phyloP scores from a whole-genome alignment of 2,888 invertebrate genomes.

The Eurytoma adleriae region DNA sequence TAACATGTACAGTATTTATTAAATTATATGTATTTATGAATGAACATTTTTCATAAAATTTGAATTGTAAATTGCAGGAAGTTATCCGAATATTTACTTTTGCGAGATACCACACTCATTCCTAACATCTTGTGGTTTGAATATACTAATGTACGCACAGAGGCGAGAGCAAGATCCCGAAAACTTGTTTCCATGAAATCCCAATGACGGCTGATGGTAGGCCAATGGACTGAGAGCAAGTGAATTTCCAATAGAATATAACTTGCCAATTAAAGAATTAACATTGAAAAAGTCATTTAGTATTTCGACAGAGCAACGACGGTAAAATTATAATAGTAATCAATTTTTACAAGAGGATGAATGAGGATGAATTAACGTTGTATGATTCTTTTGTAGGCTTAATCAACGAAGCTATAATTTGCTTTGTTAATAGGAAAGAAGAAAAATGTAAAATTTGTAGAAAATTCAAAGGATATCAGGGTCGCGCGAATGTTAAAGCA shows the following conservation, averaged over 20 bases:
- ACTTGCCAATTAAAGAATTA: slow-evolving; percentile 15
- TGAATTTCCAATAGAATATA: slow-evolving; percentile 56
- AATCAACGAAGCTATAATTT: slow-evolving; percentile 32
- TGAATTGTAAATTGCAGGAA: slow-evolving; percentile 80
- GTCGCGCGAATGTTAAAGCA: slow-evolving; percentile 37
- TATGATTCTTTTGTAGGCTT: slow-evolving; percentile 35
- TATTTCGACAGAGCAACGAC: slow-evolving; percentile 40
- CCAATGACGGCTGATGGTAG: slow-evolving; percentile 78
- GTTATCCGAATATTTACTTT: slow-evolving; percentile 89
- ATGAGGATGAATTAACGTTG: slow-evolving; percentile 19
- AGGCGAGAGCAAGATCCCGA: slow-evolving; percentile 87
- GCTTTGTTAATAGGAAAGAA: slow-evolving; percentile 21
- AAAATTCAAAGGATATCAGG: slow-evolving; percentile 50
- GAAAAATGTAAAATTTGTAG: slow-evolving; percentile 20
- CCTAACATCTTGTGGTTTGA: slow-evolving; percentile 96
- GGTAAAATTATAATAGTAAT: slow-evolving; percentile 40
- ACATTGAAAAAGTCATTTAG: slow-evolving; percentile 32
- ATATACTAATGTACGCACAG: slow-evolving; percentile 91
- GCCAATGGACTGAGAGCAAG: slow-evolving; percentile 62
- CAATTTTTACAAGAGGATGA: slow-evolving; percentile 24
- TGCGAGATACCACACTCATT: slow-evolving; percentile 92
- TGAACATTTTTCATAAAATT: slow-evolving; percentile 1
- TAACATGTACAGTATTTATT: slow-evolving; percentile 3
- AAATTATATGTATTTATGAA: slow-evolving; percentile 11
- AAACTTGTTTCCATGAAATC: slow-evolving; percentile 89